phyloP scores from a whole-genome alignment of 2,888 invertebrate species.

The Ligdia adustata region DNA sequence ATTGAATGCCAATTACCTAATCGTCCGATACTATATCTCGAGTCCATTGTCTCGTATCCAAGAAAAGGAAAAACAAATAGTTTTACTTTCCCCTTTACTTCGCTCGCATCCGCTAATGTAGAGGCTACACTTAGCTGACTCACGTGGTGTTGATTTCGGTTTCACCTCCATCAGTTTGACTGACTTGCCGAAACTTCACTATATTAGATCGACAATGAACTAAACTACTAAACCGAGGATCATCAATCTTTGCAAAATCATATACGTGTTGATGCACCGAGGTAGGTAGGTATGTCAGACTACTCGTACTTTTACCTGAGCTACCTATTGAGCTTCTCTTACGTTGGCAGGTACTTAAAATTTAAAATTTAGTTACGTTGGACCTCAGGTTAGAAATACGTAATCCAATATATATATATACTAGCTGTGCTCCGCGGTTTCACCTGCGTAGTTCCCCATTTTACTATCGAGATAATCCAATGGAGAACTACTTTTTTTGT shows the following conservation, averaged over 20 bases:
- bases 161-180: slow-evolving; percentile 67
- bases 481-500: no score
- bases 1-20: slow-evolving; percentile 31
- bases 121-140: slow-evolving; percentile 73
- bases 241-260: slow-evolving; percentile 46
- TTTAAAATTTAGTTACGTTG: no score
- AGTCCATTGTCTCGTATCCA: slow-evolving; percentile 56
- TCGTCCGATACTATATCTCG: slow-evolving; percentile 38
- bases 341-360: no score
- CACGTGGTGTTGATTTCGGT: slow-evolving; percentile 75
- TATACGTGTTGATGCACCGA: no score
- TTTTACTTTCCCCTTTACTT: slow-evolving; percentile 80
- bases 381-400: no score
- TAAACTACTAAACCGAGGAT: slow-evolving; percentile 37
- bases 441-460: no score
- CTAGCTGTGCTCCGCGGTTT: no score
- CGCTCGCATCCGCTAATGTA: slow-evolving; percentile 72
- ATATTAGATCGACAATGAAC: slow-evolving; percentile 33
- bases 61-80: slow-evolving; percentile 77
- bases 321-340: no score
- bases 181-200: slow-evolving; percentile 55
- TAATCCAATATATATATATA: no score
- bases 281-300: no score
- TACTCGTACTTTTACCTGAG: no score
- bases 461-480: no score